phyloP scores from a whole-genome alignment of 2,113 vertebrate genomes.

The Thalassarche chlororhynchos region DNA sequence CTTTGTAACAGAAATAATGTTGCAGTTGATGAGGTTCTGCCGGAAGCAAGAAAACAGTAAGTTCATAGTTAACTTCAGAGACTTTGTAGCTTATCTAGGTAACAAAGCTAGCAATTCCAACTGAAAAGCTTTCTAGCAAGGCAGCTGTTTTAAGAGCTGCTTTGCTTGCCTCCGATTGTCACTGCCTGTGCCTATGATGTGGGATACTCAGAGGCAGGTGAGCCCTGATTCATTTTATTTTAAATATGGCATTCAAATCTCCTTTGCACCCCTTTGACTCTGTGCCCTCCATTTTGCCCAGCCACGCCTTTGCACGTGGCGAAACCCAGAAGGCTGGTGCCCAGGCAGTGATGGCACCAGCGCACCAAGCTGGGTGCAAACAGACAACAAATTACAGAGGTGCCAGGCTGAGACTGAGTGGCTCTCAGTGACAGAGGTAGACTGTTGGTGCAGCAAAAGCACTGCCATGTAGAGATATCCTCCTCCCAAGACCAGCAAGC shows the following conservation, averaged over 20 bases:
- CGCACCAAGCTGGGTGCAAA: background rate
- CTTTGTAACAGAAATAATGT: constrained; percentile 82
- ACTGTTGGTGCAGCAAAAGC: background rate
- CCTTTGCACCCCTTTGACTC: background rate
- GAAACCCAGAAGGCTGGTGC: too few species aligned
- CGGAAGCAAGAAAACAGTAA: constrained; percentile 14
- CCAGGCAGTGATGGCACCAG: too few species aligned
- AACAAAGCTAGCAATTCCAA: background rate
- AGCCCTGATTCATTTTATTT: background rate
- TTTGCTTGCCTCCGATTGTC: background rate
- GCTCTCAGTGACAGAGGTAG: background rate
- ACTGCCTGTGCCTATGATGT: too few species aligned
- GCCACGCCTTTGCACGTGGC: accelerated
- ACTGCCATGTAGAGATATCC: accelerated
- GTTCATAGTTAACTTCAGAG: background rate
- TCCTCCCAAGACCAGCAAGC: too few species aligned
- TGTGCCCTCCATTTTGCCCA: background rate
- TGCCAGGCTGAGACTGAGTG: background rate
- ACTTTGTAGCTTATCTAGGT: background rate
- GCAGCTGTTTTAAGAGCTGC: background rate
- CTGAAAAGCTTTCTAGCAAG: background rate
- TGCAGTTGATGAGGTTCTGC: constrained; percentile 84
- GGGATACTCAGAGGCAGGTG: background rate
- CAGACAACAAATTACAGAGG: too few species aligned
- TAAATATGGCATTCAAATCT: background rate